Evolutionary conservation across 2,797 vertebrate species (phyloP).

Genomic region (Tenualosa thibaudeaui): DNA sequence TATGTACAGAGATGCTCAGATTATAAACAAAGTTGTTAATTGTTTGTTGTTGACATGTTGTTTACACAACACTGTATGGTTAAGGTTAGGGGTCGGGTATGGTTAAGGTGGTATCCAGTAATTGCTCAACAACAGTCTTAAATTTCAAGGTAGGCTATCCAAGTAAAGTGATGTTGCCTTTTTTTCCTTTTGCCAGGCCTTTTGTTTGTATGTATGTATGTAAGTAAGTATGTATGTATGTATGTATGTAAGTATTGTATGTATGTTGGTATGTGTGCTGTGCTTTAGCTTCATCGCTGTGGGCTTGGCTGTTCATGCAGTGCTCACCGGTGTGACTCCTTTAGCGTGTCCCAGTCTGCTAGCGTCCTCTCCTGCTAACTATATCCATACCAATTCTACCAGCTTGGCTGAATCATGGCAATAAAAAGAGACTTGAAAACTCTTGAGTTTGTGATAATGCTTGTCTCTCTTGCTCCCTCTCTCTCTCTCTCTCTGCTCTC

Average conservation of each 20-base stretch:
- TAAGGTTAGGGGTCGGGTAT: too few relatives aligned
- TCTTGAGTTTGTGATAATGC: conserved; percentile 1
- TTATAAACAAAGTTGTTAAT: too few relatives aligned
- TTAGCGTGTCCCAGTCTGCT: conserved; percentile 6
- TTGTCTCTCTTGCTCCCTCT: neutral
- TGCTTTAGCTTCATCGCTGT: neutral
- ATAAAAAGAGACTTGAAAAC: conserved; percentile 20
- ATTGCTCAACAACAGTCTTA: too few relatives aligned
- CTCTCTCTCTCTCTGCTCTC: neutral
- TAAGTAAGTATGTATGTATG: too few relatives aligned
- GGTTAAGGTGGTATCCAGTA: too few relatives aligned
- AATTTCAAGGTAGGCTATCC: too few relatives aligned
- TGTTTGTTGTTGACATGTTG: too few relatives aligned
- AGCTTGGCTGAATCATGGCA: conserved; percentile 16
- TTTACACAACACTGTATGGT: too few relatives aligned
- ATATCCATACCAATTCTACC: neutral
- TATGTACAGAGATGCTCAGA: too few relatives aligned
- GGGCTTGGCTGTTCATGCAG: neutral
- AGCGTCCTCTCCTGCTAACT: neutral
- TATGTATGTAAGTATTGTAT: too few relatives aligned
- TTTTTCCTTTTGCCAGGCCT: neutral
- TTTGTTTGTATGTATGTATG: neutral
- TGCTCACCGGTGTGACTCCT: neutral
- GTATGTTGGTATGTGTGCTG: neutral
- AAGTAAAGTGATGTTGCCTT: neutral